phyloP scores from a whole-genome alignment of 92 coral and sea anemone species.

The Chrysogorgia sp. region DNA sequence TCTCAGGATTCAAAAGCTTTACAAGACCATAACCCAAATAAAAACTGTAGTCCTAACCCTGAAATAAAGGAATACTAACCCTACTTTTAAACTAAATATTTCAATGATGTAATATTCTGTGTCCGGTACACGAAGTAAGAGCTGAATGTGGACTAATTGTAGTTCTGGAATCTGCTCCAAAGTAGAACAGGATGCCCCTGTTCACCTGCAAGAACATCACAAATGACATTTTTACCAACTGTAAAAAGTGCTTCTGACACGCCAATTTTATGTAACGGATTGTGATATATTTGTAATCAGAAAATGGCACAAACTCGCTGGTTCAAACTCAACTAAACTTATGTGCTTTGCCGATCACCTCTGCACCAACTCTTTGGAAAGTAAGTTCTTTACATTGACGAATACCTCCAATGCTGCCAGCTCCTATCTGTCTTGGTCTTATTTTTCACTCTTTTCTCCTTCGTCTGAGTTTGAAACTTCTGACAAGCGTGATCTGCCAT shows the following conservation, averaged over 20 bases:
- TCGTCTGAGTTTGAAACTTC: constrained; percentile 46
- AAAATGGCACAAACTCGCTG: constrained; percentile 52
- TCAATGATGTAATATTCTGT: no score
- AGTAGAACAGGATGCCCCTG: constrained; percentile 49
- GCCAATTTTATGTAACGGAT: constrained; percentile 32
- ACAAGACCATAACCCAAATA: no score
- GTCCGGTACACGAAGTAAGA: no score
- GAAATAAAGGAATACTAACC: no score
- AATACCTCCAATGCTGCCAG: constrained; percentile 8
- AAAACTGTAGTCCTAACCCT: no score
- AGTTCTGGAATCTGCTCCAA: constrained; percentile 39
- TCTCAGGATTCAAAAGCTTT: no score
- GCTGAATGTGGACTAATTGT: no score
- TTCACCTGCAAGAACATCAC: constrained; percentile 41
- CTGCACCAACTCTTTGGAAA: constrained; percentile 11
- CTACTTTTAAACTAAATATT: no score
- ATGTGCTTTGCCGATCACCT: constrained; percentile 10
- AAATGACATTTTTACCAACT: constrained; percentile 38
- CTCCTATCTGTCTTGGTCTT: not conserved
- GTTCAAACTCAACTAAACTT: not conserved
- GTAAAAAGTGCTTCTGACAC: constrained; percentile 44
- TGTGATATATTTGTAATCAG: constrained; percentile 29
- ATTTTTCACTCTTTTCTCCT: constrained; percentile 32
- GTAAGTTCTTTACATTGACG: constrained; percentile 40
- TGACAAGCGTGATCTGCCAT: constrained; percentile 48